Base-by-base conservation (phyloP, 2,797 vertebrate genomes). In the Pampus argenteus region DNA sequence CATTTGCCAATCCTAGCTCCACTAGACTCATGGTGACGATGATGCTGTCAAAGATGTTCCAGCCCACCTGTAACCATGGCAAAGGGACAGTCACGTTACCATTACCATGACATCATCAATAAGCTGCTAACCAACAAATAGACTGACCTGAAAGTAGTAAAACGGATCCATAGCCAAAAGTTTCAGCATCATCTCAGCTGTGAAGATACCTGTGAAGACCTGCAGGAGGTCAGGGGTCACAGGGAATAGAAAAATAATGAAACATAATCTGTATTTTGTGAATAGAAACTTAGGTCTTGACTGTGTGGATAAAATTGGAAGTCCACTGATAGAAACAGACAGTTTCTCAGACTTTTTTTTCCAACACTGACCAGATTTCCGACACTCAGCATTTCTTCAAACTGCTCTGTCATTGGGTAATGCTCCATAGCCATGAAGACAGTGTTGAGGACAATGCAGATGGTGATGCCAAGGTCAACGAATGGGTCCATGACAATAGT, bases 351-450 rank as follows among this genome's bases (percentile, higher is more conserved):
- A 48, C n/a, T 36, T 5, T 2, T 50, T 17, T 8, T 51, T n/a
- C n/a, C 22, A 8, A 45, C 9, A 83, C 90, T 92, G 91, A 99
- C 98, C 95, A 98, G 91, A 80, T 98, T 98, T 34, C 97, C 98
- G 11, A 96, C 77, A 0, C 23, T 54, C 70, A 99, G 93, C 70
- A 97, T 91, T 0, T 93, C 11, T 49, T 96, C 95, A 0, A 99
- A 98, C 4, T 94, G 73, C 1, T 79, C 49, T 0, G 95, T 95
- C 97, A 99, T 98, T 18, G 97, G 98, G 51, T 97, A 98, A 31
- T 99, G 97, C 67, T 99, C 98, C 97, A 99, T 97, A 74, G 98
- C 97, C 97, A 99, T 99, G 91, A 99, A 99, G 31, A 98, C 57
- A 0, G 97, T 98, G 91, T 99, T 99, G 45, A 99, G 96, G 64